Conservation (phyloP, 1,140 invertebrate species). For the Drosophila setifemur region DNA sequence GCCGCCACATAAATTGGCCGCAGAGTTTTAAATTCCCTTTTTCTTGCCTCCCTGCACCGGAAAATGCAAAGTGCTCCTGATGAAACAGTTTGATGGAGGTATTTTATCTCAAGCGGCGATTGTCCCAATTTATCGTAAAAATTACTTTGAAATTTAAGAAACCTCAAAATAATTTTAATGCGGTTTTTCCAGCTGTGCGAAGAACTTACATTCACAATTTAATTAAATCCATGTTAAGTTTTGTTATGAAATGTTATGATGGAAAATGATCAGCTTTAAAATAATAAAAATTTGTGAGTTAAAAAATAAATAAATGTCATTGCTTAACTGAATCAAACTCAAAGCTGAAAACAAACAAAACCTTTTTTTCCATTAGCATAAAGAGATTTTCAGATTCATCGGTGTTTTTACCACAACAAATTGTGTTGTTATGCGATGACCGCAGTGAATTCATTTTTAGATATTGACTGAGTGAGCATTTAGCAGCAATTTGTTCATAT, state of each 20-base stretch:
- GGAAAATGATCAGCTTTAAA: too few relatives aligned
- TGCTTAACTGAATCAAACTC: too few relatives aligned
- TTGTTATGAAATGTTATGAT: too few relatives aligned
- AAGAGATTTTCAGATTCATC: neutral
- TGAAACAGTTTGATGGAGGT: slow-evolving; percentile 14
- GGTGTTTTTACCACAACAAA: slow-evolving; percentile 2
- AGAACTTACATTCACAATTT: too few relatives aligned
- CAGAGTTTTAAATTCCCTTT: slow-evolving; percentile 39
- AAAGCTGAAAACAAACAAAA: neutral
- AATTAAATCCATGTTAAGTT: too few relatives aligned
- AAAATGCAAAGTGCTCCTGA: slow-evolving; percentile 32
- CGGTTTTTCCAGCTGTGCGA: too few relatives aligned
- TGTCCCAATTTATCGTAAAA: neutral
- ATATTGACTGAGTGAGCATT: slow-evolving; percentile 51
- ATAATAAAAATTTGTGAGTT: too few relatives aligned
- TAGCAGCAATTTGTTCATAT: slow-evolving; percentile 34
- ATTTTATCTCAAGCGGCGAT: neutral
- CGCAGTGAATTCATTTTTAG: slow-evolving; percentile 36
- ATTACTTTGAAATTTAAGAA: too few relatives aligned
- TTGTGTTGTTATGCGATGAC: slow-evolving; percentile 21
- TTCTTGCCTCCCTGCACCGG: slow-evolving; percentile 15
- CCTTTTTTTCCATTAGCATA: neutral
- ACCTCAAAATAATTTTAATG: too few relatives aligned
- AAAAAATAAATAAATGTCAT: too few relatives aligned
- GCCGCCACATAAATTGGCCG: slow-evolving; percentile 63